Base-by-base conservation (phyloP, 2,113 vertebrate species). In the Hippocampus barbouri region DNA sequence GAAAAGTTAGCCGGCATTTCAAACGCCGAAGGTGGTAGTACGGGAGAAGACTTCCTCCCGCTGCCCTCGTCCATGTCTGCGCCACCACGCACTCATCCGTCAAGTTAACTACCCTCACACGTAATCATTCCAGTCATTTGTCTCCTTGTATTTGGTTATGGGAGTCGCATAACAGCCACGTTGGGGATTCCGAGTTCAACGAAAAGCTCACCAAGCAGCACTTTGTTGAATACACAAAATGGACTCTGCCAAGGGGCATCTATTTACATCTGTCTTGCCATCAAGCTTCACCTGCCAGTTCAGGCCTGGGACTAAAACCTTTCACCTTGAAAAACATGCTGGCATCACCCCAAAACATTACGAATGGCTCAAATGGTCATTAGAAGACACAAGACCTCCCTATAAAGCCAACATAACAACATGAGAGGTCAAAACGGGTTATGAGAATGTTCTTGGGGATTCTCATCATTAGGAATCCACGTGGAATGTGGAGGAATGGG, bases 1-100 rank as follows among this genome's bases (percentile, higher is more conserved):
- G 83, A 84, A 89, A 91, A 89, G 90, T 88, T 85, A 89, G 88
- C 86, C 83, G 85, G 88, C 90, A 87, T 90, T 88, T 89, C 80
- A 77, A 84, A 81, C 80, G 15, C 86, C 77, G 82, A 76, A 81
- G 87, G 87, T 75, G 87, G 82, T 54, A 23, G 66, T 56, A 70
- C 47, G 64, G 66, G 73, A 70, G 82, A 71, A 30, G 30, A 56
- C 69, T 68, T 75, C 49, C 71, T 66, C 66, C 59, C 69, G 53
- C 68, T 61, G 80, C 79, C 76, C 70, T 72, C 14, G 0, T 64
- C 30, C 49, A 77, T 75, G 72, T 63, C 54, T 71, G 66, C 23
- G 18, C 81, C 78, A 73, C 71, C 40, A 64, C 70, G 54, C 23
- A 80, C 83, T 77, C 69, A 84, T 86, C 79, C 68, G 66, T 83